Evolutionary conservation across 2,888 invertebrate species (phyloP), one percentile per base, ranked within the genome.

Genomic region (Alviniconcha strummeri): DNA sequence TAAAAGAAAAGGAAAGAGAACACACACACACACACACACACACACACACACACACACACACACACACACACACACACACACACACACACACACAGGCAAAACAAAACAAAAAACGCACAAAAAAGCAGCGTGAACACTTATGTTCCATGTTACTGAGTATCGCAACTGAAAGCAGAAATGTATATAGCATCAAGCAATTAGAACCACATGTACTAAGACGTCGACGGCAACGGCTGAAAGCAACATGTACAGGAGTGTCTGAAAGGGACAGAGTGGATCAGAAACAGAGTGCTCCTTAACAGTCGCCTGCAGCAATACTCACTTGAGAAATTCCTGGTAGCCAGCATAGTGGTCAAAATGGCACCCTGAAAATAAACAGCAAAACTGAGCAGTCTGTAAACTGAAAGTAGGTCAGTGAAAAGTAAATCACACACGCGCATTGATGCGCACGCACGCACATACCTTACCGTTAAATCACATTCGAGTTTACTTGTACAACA

Each of bases 281-380:
- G 64, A 64, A 64, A 64, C 64, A 64, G 64, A 15, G 64, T 64
- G 64, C 1, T 9, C 11, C 64, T 64, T 9, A 13, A 64, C 64
- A 64, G 15, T 64, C 9, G 64, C 64, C 36, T 36, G 36, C 36
- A 36, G 36, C 36, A 36, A 76, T 54, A 82, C 81, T 82, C 74
- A 82, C 81, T 82, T 75, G 81, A 82, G 52, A 82, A 82, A 76
- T 82, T 82, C 75, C 81, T 74, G 72, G 81, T 82, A 9, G 81
- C 81, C 60, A 82, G 64, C 81, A 82, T 82, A 52, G 81, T 82
- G 8, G 81, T 82, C 74, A 82, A 67, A n/a, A 82, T 82, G 78
- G 78, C 78, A 78, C 78, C 78, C 78, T 78, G 78, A 6, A 78
- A 78, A 56, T 52, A 5, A 60, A n/a, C 36, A 13, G 57, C 36